Conservation (phyloP, 1,140 invertebrate species). For the Holcopasites calliopsidis region DNA sequence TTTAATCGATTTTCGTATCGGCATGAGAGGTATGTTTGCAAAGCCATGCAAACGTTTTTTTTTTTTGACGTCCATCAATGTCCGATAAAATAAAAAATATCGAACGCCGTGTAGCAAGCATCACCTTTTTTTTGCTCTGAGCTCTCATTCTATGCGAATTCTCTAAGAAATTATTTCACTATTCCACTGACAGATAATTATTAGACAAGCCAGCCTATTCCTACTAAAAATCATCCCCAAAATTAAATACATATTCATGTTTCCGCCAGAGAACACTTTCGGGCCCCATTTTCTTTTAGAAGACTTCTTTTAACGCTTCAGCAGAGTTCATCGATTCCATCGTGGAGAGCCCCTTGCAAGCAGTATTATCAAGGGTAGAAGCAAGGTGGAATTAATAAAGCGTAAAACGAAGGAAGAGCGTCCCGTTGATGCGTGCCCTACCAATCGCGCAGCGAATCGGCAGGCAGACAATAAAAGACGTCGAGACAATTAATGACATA, state of each 20-base stretch:
- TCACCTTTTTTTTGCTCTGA: neutral
- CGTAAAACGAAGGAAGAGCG: neutral
- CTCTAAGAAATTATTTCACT: too few species aligned
- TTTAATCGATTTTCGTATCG: neutral
- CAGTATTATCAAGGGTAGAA: neutral
- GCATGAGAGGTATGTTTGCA: neutral
- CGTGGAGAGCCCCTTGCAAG: neutral
- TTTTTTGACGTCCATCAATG: neutral
- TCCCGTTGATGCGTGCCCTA: neutral
- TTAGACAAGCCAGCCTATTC: too few species aligned
- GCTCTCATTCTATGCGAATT: too few species aligned
- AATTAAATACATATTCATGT: too few species aligned
- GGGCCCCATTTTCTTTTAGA: too few species aligned
- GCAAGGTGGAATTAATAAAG: neutral
- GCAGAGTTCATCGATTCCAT: too few species aligned
- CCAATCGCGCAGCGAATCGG: neutral
- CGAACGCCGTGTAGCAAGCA: neutral
- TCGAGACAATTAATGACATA: slow-evolving; percentile 10
- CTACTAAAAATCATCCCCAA: too few species aligned
- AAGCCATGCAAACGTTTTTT: neutral
- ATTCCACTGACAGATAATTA: too few species aligned
- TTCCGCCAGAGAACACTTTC: too few species aligned
- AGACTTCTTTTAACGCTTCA: too few species aligned
- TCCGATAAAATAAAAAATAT: neutral
- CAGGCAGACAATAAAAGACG: neutral